These are phyloP conservation scores for Aleiodes alternator DNA, from an alignment of 2,888 invertebrate genomes.

Conservation along the genomic window DNA sequence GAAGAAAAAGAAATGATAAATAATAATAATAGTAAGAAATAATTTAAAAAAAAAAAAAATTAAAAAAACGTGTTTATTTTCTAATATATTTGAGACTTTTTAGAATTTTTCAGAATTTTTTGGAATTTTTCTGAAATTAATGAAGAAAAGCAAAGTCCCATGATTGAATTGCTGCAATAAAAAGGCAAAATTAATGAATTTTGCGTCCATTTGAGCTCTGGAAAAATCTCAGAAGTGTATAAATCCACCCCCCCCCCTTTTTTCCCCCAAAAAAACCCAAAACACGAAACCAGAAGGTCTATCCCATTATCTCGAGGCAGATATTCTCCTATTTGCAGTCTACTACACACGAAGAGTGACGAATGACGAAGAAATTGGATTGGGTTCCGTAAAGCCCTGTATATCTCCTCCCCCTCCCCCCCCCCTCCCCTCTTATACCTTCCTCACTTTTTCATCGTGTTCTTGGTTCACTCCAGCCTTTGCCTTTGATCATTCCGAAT, in stretches of 20 bases:
- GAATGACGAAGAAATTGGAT: slow-evolving; percentile 60
- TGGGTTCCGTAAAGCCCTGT: slow-evolving; percentile 39
- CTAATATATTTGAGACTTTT: too few relatives aligned
- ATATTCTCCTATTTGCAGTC: slow-evolving; percentile 30
- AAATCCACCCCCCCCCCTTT: too few relatives aligned
- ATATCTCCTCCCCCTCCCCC: slow-evolving; percentile 7
- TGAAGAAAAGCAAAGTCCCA: too few relatives aligned
- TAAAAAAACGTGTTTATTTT: too few relatives aligned
- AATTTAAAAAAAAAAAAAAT: too few relatives aligned
- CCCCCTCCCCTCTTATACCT: slow-evolving; percentile 8
- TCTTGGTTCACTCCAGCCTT: background rate
- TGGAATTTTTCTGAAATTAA: too few relatives aligned
- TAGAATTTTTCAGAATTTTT: too few relatives aligned
- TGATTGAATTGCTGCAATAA: too few relatives aligned
- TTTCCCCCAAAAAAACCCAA: background rate
- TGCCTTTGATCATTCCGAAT: slow-evolving; percentile 17
- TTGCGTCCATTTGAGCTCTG: too few relatives aligned
- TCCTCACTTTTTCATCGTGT: background rate
- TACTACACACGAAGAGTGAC: slow-evolving; percentile 48
- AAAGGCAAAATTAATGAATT: slow-evolving; percentile 37
- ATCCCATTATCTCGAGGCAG: slow-evolving; percentile 38
- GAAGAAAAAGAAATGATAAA: too few relatives aligned
- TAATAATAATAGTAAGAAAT: too few relatives aligned
- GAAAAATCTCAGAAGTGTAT: too few relatives aligned
- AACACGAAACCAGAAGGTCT: slow-evolving; percentile 37